A percentile compares a stretch with the other conserved stretches of the same genome.
These are phyloP conservation scores for Sinotaia quadrata DNA, from an alignment of 2,888 invertebrate genomes.

Conservation along the genomic window DNA sequence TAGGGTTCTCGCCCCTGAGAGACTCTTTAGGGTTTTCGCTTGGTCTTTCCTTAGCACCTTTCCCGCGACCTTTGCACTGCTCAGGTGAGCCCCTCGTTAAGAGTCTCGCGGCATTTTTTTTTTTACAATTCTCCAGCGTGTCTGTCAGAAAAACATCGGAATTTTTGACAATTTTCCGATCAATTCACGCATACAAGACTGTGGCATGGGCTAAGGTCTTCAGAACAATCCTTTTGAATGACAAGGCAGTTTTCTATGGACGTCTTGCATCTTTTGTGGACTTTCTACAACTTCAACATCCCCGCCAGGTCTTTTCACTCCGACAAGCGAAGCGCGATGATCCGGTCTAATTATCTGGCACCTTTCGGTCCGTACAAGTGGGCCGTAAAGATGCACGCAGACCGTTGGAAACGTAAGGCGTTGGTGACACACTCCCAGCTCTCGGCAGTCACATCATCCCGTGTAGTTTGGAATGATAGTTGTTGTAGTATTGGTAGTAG, in stretches of 20 bases:
- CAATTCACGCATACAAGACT: slow-evolving; percentile 24
- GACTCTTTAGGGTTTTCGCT: slow-evolving; percentile 10
- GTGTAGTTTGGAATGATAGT: no score
- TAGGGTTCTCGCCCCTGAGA: background rate
- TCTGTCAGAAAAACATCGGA: slow-evolving; percentile 20
- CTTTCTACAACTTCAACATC: background rate
- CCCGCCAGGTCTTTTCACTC: slow-evolving; percentile 19
- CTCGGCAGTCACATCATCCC: no score
- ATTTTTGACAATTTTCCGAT: slow-evolving; percentile 29
- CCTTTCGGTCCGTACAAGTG: background rate
- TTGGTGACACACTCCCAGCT: no score
- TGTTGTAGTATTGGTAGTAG: no score
- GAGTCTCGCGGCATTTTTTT: slow-evolving; percentile 15
- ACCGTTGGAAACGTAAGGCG: no score
- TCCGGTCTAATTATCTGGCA: slow-evolving; percentile 27
- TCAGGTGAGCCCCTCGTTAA: slow-evolving; percentile 16
- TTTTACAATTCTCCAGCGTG: background rate
- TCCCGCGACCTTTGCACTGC: slow-evolving; percentile 6
- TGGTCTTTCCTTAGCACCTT: slow-evolving; percentile 4
- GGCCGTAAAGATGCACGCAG: background rate
- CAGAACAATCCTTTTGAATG: slow-evolving; percentile 15
- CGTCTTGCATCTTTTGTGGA: slow-evolving; percentile 2
- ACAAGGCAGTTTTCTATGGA: background rate
- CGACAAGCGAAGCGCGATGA: slow-evolving; percentile 25
- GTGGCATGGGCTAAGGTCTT: background rate